These are phyloP conservation scores for Apostichopus leukothele DNA, from an alignment of 53 echinoderm and acorn worm species.

Conservation along the genomic window DNA sequence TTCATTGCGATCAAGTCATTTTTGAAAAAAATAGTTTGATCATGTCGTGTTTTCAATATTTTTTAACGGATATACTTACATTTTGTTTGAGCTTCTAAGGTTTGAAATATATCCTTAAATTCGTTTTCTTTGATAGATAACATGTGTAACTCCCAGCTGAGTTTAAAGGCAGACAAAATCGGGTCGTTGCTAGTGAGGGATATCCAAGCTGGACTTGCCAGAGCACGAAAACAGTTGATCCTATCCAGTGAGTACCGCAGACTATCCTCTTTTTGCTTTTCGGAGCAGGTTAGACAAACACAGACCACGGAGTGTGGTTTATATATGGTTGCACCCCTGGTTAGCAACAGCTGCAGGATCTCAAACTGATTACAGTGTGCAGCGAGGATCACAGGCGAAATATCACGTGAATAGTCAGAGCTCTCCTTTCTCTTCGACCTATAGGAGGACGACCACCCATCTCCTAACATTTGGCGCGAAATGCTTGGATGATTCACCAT, in stretches of 20 bases:
- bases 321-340: slow-evolving; percentile 93
- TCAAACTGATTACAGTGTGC: slow-evolving; percentile 99
- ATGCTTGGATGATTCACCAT: slow-evolving; percentile 99
- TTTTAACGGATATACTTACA: slow-evolving; percentile 41
- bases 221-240: slow-evolving; percentile 91
- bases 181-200: slow-evolving; percentile 95
- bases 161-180: slow-evolving; percentile 87
- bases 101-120: slow-evolving; percentile 89
- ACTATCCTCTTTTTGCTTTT: slow-evolving; percentile 90
- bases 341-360: slow-evolving; percentile 91
- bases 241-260: slow-evolving; percentile 88
- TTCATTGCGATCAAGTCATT: background rate
- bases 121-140: slow-evolving; percentile 95
- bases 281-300: slow-evolving; percentile 82
- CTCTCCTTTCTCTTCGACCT: slow-evolving; percentile 76
- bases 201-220: slow-evolving; percentile 98
- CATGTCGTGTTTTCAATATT: no score
- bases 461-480: slow-evolving; percentile 95
- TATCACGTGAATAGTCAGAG: slow-evolving; percentile 94
- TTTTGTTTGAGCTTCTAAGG: slow-evolving; percentile 63
- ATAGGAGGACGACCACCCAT: slow-evolving; percentile 89
- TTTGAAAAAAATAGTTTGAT: background rate
- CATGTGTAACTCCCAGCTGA: slow-evolving; percentile 94
- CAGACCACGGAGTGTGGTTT: slow-evolving; percentile 93
- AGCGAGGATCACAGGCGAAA: slow-evolving; percentile 95